Evolutionary conservation across 2,797 vertebrate genomes (phyloP), one percentile per base, ranked within the genome.

Genomic region (Bradypus variegatus): DNA sequence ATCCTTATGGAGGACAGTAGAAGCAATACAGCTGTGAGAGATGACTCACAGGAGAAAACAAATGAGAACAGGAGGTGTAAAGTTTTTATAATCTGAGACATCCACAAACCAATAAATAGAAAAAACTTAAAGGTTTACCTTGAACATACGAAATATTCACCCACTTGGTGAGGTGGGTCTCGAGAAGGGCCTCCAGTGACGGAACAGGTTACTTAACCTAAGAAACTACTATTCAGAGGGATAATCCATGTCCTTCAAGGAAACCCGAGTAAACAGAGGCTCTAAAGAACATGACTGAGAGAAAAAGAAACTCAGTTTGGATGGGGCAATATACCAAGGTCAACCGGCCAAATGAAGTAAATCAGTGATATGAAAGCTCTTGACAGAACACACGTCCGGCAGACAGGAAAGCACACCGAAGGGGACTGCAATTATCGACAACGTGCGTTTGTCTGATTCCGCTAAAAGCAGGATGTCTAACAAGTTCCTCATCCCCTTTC

Each of bases 1-100:
- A 41, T 75, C 36, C 41, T 65, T n/a, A 25, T 21, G 21, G 27
- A 90, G 27, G n/a, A 60, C 64, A 93, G 60, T 4, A 21, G 38
- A 55, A 36, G 29, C 31, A 62, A 69, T 33, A 70, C 19, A 67
- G 21, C 23, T 11, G 23, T 33, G 29, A 83, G 77, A 83, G 45
- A 91, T 73, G 33, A 70, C 16, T 81, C 41, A 76, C n/a, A 81
- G 78, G 33, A 95, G 36, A 82, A 86, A 55, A 84, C 86, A 70
- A 92, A 60, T 21, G 16, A 70, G 15, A 69, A 86, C 7, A n/a
- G 48, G 19, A 82, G 31, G 19, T 53, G 67, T 85, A 79, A 91
- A 58, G 11, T 65, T 65, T 64, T 88, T 58, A 23, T 79, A 89
- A 91, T 50, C 16, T 11, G 45, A 79, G 41, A 79, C 33, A 38